Conservation (phyloP, 2,113 vertebrate genomes). For the Scortum barcoo region DNA sequence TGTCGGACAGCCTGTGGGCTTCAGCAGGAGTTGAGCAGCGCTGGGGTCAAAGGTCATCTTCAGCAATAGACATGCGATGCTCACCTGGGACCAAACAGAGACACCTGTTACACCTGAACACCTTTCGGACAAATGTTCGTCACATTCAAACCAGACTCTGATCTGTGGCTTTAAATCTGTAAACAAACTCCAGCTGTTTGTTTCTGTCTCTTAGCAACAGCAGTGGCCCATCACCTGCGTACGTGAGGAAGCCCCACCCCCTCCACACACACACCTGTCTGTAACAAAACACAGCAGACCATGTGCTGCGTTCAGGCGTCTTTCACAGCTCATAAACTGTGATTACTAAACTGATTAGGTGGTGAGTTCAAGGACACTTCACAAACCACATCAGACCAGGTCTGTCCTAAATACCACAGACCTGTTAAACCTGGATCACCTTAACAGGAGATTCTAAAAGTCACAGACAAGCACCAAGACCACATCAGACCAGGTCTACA, state of each 20-base stretch:
- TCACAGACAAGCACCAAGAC: too few species aligned
- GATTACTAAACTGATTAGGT: neutral
- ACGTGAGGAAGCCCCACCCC: neutral
- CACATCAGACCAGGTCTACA: too few species aligned
- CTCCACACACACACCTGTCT: neutral
- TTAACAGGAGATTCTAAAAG: neutral
- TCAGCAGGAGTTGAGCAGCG: neutral
- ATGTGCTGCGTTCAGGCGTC: neutral
- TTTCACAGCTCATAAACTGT: neutral
- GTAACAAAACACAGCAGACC: neutral
- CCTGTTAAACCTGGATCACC: neutral
- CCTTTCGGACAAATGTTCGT: too few species aligned
- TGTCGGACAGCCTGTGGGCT: neutral
- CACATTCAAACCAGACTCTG: neutral
- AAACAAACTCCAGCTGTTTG: neutral
- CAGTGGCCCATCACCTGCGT: neutral
- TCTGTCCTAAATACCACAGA: too few species aligned
- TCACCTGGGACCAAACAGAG: conserved; percentile 6
- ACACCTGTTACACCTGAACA: too few species aligned
- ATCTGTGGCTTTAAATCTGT: neutral
- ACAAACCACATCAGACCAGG: neutral
- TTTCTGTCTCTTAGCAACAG: conserved; percentile 17
- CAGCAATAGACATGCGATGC: neutral
- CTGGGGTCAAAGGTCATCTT: neutral
- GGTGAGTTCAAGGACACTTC: neutral